phyloP scores from a whole-genome alignment of 2,797 vertebrate genomes.

The Notolepis coatsorum region DNA sequence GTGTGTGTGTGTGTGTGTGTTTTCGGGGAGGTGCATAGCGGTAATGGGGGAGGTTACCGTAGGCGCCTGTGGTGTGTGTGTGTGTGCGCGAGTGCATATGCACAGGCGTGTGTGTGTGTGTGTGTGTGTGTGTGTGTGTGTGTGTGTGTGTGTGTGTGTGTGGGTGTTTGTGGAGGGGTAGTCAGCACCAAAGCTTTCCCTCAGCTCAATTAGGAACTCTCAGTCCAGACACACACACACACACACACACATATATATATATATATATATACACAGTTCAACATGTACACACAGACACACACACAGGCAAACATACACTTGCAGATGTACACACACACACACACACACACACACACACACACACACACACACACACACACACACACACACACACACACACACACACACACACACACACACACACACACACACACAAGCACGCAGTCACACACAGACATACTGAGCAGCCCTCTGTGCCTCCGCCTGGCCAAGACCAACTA shows the following conservation, averaged over 20 bases:
- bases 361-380: not conserved
- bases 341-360: not conserved
- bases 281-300: constrained; percentile 8
- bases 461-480: constrained; percentile 22
- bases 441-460: not conserved
- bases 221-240: constrained; percentile 1
- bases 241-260: not conserved
- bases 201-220: constrained; percentile 25
- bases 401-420: constrained; percentile 7
- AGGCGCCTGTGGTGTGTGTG: constrained; percentile 67
- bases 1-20: constrained; percentile 23
- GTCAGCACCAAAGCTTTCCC: constrained; percentile 6
- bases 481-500: constrained; percentile 53
- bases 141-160: not conserved
- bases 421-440: not conserved
- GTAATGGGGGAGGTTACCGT: constrained; percentile 56
- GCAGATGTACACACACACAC: not conserved
- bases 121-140: constrained; percentile 7
- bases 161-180: not conserved
- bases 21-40: constrained; percentile 47
- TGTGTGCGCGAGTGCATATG: constrained; percentile 36
- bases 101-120: constrained; percentile 24
- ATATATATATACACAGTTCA: not conserved
- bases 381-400: constrained; percentile 11
- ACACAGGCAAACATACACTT: not conserved